Base-by-base conservation (phyloP, 2,888 invertebrate genomes). In the Chaitophorus viminalis region DNA sequence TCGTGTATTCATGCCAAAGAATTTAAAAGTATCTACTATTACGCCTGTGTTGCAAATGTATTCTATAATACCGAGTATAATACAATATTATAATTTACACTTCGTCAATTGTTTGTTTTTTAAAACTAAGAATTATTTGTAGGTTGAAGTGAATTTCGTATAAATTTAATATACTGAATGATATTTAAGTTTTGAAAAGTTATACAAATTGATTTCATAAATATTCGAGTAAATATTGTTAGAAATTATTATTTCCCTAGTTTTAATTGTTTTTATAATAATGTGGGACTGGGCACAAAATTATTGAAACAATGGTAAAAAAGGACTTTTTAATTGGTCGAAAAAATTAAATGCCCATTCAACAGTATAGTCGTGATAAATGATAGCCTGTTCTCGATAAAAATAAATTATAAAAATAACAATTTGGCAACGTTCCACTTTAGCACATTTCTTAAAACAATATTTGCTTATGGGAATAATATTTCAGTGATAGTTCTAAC, bases 371-470 rank as follows among this genome's bases (percentile, higher is more conserved):
- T 31, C 36, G 33, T 36, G n/a, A 82, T 36, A 70, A 46, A 82
- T 25, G 21, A 25, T 74, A 36, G 18, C n/a, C n/a, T n/a, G n/a
- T 31, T 52, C 14, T 21, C 1, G n/a, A n/a, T n/a, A 46, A 70
- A 70, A 68, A 52, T 52, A 25, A 72, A 54, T 2, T 29, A 54
- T 72, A 17, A 17, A 14, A 31, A 25, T 36, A 74, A 75, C 31
- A 39, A 83, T 75, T 83, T 83, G 83, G 83, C 83, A 36, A 65
- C 33, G 29, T 25, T 75, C 83, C 83, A 83, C 39, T 83, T 75
- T 29, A 75, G 39, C n/a, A 54, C 60, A 65, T 83, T 83, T 75
- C 60, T 65, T 83, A 75, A 75, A 83, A 83, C 31, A 83, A 75
- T 75, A 83, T 65, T 82, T 72, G 52, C 36, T 60, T 14, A 46